Evolutionary conservation across 2,797 vertebrate species (phyloP).

Genomic region (Arnoldichthys spilopterus): DNA sequence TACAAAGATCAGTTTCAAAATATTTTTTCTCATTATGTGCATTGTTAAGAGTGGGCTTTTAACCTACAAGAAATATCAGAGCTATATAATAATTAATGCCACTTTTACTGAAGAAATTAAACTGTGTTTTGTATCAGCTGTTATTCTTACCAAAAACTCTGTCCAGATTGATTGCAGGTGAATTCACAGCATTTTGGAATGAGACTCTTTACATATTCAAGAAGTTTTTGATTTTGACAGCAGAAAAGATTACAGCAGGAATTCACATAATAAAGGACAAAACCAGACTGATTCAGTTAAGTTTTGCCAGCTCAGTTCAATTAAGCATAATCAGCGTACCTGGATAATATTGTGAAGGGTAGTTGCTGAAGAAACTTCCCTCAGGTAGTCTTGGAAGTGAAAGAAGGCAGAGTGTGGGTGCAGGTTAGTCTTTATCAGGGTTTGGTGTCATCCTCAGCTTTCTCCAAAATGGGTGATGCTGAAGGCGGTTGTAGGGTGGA

Average conservation of each 20-base stretch:
- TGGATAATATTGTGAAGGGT: constrained; percentile 9
- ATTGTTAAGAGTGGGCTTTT: too few species aligned
- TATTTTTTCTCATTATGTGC: too few species aligned
- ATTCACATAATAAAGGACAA: not conserved
- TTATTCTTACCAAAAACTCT: too few species aligned
- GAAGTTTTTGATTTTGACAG: too few species aligned
- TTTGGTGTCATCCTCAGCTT: constrained; percentile 42
- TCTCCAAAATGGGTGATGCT: constrained; percentile 37
- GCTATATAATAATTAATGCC: too few species aligned
- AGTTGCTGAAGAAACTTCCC: not conserved
- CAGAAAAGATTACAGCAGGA: not conserved
- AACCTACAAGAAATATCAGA: too few species aligned
- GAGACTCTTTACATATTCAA: too few species aligned
- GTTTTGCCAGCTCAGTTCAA: not conserved
- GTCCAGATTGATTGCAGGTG: too few species aligned
- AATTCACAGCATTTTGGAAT: too few species aligned
- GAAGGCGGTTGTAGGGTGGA: constrained; percentile 7
- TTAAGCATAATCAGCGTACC: constrained; percentile 11
- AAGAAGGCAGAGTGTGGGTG: not conserved
- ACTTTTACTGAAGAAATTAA: too few species aligned
- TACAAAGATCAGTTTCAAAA: not conserved
- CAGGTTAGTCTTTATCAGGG: constrained; percentile 36
- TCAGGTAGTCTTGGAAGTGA: constrained; percentile 24
- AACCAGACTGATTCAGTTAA: not conserved
- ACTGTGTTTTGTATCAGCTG: too few species aligned